Conservation (phyloP, 2,797 vertebrate species). For the Rhynchonycteris naso region DNA sequence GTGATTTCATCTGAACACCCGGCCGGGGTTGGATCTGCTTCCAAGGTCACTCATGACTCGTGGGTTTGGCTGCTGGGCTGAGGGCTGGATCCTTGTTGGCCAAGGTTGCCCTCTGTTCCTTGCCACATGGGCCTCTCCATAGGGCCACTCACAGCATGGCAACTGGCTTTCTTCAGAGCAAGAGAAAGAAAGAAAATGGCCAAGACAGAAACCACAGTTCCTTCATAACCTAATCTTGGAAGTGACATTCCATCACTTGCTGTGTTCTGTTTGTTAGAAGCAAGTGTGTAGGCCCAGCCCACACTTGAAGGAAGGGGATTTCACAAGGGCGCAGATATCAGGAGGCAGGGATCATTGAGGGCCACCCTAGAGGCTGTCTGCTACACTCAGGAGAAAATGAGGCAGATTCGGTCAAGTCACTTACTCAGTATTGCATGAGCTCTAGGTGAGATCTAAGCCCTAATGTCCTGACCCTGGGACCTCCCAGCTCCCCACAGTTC, state of each 20-base stretch:
- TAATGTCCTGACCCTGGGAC: not conserved
- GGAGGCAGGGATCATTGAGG: not conserved
- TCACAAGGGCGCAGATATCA: no score
- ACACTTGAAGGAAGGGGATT: not conserved
- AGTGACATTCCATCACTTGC: not conserved
- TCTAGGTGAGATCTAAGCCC: not conserved
- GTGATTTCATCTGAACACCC: not conserved
- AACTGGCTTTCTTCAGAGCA: not conserved
- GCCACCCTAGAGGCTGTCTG: not conserved
- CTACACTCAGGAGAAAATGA: not conserved
- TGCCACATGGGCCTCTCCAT: not conserved
- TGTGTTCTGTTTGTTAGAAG: not conserved
- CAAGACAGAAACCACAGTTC: not conserved
- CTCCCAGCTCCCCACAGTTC: not conserved
- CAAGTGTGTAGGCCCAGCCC: not conserved
- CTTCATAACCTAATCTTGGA: not conserved
- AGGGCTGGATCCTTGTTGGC: not conserved
- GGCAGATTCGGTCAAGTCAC: not conserved
- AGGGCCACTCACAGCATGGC: not conserved
- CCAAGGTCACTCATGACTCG: not conserved
- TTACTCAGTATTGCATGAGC: not conserved
- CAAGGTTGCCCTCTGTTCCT: not conserved
- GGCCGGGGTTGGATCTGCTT: not conserved
- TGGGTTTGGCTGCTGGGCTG: not conserved
- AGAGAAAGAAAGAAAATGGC: not conserved